These are phyloP conservation scores for Drosophila dunni DNA, from an alignment of 1,140 invertebrate genomes.

Conservation along the genomic window DNA sequence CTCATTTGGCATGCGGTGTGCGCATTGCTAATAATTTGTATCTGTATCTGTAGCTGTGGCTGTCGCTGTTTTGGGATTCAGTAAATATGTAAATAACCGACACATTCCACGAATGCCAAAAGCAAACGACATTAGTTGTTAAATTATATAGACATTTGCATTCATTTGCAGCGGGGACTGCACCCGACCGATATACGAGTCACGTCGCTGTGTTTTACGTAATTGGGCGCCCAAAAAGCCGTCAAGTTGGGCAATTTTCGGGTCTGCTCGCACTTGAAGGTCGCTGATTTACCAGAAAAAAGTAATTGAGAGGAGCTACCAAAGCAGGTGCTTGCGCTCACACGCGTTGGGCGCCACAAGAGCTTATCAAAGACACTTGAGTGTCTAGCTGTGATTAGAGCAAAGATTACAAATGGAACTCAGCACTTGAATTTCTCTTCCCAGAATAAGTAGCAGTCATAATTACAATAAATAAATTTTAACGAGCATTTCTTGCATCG, in stretches of 20 bases:
- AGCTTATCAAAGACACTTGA: neutral
- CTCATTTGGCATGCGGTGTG: conserved; percentile 54
- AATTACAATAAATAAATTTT: neutral
- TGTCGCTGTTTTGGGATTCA: conserved; percentile 17
- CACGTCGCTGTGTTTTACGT: conserved; percentile 49
- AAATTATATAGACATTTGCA: conserved; percentile 69
- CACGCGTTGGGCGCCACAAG: neutral
- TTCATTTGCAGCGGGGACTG: conserved; percentile 41
- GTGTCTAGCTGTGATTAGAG: neutral
- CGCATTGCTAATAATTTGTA: conserved; percentile 35
- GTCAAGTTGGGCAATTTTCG: conserved; percentile 30
- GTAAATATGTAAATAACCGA: conserved; percentile 8
- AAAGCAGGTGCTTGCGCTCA: conserved; percentile 1
- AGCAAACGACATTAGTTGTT: conserved; percentile 40
- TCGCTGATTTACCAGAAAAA: neutral
- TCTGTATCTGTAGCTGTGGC: conserved; percentile 28
- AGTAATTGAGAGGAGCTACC: neutral
- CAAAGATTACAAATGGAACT: neutral
- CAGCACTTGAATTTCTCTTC: neutral
- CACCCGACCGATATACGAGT: conserved; percentile 22
- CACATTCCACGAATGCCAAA: conserved; percentile 47
- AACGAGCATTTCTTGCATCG: neutral
- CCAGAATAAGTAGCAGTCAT: neutral
- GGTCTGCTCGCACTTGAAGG: conserved; percentile 24
- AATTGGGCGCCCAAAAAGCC: conserved; percentile 39